Conservation (phyloP, 2,797 vertebrate species). For the Scarus forsteni region DNA sequence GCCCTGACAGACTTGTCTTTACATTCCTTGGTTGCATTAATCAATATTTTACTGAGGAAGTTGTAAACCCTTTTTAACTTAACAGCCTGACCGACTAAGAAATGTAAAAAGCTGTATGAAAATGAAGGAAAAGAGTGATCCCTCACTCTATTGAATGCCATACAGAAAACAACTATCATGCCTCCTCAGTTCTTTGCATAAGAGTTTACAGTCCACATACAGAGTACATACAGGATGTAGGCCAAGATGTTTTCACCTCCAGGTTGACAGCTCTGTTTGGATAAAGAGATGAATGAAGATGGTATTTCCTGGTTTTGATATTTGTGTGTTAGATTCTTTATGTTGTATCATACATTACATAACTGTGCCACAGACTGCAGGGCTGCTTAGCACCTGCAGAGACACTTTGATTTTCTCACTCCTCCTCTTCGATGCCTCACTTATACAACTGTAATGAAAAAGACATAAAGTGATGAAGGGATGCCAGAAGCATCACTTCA, state of each 20-base stretch:
- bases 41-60: too few species aligned
- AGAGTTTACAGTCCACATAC: neutral
- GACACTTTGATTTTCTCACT: slow-evolving; percentile 30
- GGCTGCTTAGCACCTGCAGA: slow-evolving; percentile 30
- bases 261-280: neutral
- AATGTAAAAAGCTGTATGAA: too few species aligned
- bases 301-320: slow-evolving; percentile 15
- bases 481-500: too few species aligned
- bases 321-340: slow-evolving; percentile 34
- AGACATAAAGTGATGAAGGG: too few species aligned
- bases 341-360: slow-evolving; percentile 15
- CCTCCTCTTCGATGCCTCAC: neutral
- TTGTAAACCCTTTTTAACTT: too few species aligned
- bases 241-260: neutral
- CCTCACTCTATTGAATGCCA: neutral
- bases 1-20: too few species aligned
- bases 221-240: neutral
- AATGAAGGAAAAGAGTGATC: too few species aligned
- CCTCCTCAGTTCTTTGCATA: neutral
- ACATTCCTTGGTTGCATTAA: too few species aligned
- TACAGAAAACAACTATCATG: neutral
- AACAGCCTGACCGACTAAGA: too few species aligned
- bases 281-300: neutral
- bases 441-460: neutral
- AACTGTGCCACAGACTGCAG: slow-evolving; percentile 33